Percentiles rank a stretch among this genome's conserved stretches.
Conservation (phyloP, 1,140 invertebrate genomes). For the Pachyrhynchus sulphureomaculatus region DNA sequence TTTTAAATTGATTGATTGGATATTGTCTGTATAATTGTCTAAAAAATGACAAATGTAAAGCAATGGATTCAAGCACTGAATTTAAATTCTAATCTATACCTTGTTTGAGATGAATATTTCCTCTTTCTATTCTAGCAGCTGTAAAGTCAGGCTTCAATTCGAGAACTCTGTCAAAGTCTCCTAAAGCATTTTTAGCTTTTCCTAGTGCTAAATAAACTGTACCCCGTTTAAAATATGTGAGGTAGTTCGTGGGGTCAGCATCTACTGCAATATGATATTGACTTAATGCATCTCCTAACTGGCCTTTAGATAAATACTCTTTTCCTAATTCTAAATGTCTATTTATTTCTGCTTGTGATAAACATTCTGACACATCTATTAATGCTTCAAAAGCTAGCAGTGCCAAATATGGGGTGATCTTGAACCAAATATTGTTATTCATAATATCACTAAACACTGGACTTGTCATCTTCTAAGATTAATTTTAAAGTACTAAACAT, state of each 20-base stretch:
- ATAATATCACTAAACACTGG: constrained; percentile 18
- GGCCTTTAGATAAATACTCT: constrained; percentile 85
- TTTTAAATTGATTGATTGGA: no score
- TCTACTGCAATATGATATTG: constrained; percentile 99
- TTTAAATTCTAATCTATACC: no score
- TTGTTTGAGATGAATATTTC: constrained; percentile 85
- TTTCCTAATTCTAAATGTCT: constrained; percentile 92
- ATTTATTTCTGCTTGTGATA: constrained; percentile 77
- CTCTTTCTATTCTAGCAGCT: constrained; percentile 84
- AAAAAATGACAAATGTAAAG: no score
- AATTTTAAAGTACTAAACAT: neutral
- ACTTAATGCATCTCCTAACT: constrained; percentile 92
- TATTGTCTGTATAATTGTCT: no score
- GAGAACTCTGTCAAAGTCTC: constrained; percentile 90
- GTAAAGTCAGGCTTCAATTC: constrained; percentile 94
- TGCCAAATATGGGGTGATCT: constrained; percentile 19
- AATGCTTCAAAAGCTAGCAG: constrained; percentile 40
- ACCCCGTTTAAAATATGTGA: constrained; percentile 92
- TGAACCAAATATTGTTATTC: constrained; percentile 7
- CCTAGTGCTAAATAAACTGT: constrained; percentile 96
- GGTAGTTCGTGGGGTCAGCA: constrained; percentile 93
- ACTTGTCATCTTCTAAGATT: constrained; percentile 7
- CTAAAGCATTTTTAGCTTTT: constrained; percentile 91
- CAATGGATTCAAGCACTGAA: no score
- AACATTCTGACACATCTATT: constrained; percentile 60